phyloP scores from a whole-genome alignment of 2,113 vertebrate species.

The Cepphus grylle region DNA sequence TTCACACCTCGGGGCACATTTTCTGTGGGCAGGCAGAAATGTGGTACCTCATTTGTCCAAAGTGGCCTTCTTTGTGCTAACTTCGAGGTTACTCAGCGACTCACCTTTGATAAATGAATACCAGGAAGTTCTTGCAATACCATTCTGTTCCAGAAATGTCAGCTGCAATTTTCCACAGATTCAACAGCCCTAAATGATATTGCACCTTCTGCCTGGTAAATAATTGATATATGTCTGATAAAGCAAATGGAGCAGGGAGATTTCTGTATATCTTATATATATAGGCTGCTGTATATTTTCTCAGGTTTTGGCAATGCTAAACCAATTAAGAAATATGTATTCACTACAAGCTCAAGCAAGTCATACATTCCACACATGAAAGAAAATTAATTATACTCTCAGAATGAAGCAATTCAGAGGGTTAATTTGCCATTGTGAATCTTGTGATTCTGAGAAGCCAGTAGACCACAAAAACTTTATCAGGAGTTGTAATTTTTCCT shows the following conservation, averaged over 20 bases:
- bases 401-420: background rate
- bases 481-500: background rate
- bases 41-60: background rate
- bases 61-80: background rate
- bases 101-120: slow-evolving; percentile 15
- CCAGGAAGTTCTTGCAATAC: background rate
- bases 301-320: background rate
- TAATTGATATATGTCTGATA: slow-evolving; percentile 35
- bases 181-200: background rate
- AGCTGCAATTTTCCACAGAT: slow-evolving; percentile 11
- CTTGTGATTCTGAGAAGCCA: background rate
- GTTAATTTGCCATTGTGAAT: background rate
- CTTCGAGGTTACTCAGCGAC: background rate
- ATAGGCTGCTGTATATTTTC: background rate
- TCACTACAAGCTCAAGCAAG: background rate
- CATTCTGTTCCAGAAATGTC: slow-evolving; percentile 14
- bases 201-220: slow-evolving; percentile 10
- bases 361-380: background rate
- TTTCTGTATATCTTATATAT: background rate
- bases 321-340: background rate
- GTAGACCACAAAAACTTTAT: background rate
- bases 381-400: background rate
- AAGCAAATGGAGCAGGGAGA: slow-evolving; percentile 1
- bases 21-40: background rate
- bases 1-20: background rate